A percentile compares a stretch with the other conserved stretches of the same genome.
phyloP scores from a whole-genome alignment of 2,113 vertebrate species.

The Nycticryphes semicollaris region DNA sequence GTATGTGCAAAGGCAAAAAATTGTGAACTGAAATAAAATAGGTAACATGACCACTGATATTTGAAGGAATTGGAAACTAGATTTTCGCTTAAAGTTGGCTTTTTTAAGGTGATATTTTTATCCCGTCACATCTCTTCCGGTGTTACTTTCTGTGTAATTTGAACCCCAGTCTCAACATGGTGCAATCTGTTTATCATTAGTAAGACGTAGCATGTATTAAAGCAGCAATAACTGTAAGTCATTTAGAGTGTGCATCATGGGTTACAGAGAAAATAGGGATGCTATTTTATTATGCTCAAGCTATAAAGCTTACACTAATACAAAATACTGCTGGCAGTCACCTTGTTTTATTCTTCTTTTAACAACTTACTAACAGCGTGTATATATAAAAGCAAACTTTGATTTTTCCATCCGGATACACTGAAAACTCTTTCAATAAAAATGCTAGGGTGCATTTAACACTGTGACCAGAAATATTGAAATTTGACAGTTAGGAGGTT shows the following conservation, averaged over 20 bases:
- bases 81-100: neutral
- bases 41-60: neutral
- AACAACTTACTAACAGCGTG: conserved; percentile 68
- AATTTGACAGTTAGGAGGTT: conserved; percentile 77
- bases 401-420: conserved; percentile 71
- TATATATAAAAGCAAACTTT: conserved; percentile 76
- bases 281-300: conserved; percentile 60
- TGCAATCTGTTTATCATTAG: conserved; percentile 26
- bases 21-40: neutral
- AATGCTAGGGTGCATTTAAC: conserved; percentile 74
- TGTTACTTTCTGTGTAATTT: neutral
- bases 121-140: neutral
- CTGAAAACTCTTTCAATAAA: conserved; percentile 68
- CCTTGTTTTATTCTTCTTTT: conserved; percentile 71
- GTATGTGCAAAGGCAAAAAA: neutral
- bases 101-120: neutral
- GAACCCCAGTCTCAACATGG: neutral
- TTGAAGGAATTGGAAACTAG: neutral
- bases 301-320: conserved; percentile 58
- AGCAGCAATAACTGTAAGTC: conserved; percentile 35
- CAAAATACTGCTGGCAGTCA: conserved; percentile 62
- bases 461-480: conserved; percentile 79
- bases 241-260: conserved; percentile 2
- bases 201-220: neutral
- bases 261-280: conserved; percentile 41